Percentiles rank a stretch among this genome's conserved stretches.
Evolutionary conservation across 2,113 vertebrate species (phyloP).

Genomic region (Cnemophilus loriae): DNA sequence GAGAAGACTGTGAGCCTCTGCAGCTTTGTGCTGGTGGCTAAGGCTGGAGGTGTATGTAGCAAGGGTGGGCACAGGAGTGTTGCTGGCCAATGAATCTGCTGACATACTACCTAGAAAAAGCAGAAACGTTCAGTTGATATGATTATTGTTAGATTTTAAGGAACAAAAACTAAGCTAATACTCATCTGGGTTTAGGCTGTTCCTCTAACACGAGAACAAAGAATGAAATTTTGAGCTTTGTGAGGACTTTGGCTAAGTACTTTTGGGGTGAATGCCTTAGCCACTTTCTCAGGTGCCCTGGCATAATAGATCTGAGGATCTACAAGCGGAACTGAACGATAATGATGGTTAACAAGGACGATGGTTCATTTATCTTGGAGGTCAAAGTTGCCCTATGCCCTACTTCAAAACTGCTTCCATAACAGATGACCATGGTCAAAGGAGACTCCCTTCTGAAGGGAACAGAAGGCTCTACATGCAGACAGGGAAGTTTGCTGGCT

Average conservation of each 20-base stretch:
- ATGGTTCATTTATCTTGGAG: neutral
- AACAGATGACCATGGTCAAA: neutral
- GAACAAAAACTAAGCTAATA: neutral
- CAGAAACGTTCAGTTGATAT: neutral
- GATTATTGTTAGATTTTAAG: neutral
- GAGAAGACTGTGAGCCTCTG: neutral
- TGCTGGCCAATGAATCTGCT: neutral
- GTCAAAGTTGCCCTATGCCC: neutral
- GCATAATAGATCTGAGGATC: neutral
- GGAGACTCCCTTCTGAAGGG: neutral
- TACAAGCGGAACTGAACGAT: neutral
- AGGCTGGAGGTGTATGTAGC: neutral
- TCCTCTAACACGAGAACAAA: neutral
- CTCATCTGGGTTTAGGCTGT: neutral
- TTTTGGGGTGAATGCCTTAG: neutral
- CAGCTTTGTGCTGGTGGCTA: neutral
- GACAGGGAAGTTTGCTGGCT: neutral
- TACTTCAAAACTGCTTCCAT: neutral
- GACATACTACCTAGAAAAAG: neutral
- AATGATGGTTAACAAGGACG: neutral
- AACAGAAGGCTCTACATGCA: neutral
- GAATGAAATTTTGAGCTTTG: neutral
- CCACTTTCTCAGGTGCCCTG: neutral
- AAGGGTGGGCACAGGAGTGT: neutral
- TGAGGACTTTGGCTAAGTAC: neutral